A percentile compares a stretch with the other conserved stretches of the same genome.
These are phyloP conservation scores for Rhagoletis pomonella DNA, from an alignment of 1,140 invertebrate genomes.

Conservation along the genomic window DNA sequence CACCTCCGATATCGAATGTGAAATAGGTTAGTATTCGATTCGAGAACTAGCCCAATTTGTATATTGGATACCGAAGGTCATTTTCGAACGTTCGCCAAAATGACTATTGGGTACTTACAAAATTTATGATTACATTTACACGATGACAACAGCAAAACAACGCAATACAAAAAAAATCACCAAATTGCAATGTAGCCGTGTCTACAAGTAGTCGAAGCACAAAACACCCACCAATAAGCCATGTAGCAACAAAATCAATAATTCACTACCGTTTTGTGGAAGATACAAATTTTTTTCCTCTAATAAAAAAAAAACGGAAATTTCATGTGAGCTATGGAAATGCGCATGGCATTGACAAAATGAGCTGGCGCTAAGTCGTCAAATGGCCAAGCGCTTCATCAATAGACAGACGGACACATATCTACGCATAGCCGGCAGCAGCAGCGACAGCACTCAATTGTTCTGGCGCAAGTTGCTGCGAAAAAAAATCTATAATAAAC, in stretches of 20 bases:
- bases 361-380: slow-evolving; percentile 52
- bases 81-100: too few species aligned
- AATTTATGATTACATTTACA: slow-evolving; percentile 34
- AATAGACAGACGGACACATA: background rate
- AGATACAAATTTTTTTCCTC: background rate
- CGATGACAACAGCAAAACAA: background rate
- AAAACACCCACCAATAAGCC: background rate
- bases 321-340: background rate
- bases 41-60: too few species aligned
- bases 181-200: background rate
- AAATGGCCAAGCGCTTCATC: slow-evolving; percentile 49
- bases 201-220: too few species aligned
- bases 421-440: too few species aligned
- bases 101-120: background rate
- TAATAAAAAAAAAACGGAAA: background rate
- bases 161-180: background rate
- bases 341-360: slow-evolving; percentile 28
- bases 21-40: too few species aligned
- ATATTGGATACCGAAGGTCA: too few species aligned
- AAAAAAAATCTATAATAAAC: slow-evolving; percentile 19
- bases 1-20: too few species aligned
- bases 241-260: slow-evolving; percentile 4
- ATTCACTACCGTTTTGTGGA: background rate
- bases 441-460: slow-evolving; percentile 24
- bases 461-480: background rate